Base-by-base conservation (phyloP, 2,888 invertebrate genomes). In the Chymomyza caudatula region DNA sequence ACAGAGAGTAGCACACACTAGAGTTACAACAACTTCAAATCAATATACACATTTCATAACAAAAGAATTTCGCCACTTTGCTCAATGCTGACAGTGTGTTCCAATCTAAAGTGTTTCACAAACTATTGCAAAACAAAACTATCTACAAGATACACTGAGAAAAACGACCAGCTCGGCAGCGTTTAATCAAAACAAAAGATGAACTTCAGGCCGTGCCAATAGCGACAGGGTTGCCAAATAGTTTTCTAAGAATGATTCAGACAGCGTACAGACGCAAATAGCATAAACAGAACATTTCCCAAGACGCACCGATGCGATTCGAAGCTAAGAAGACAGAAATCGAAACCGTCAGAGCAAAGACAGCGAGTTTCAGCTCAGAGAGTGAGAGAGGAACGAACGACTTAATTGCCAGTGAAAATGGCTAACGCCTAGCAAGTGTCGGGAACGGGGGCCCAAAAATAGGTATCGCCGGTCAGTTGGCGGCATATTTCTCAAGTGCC, bases 161-260 rank as follows among this genome's bases (percentile, higher is more conserved):
- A 49, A 65, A 51, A 60, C 25, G 66, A 73, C 69, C 69, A 73
- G 17, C 47, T 47, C 15, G 0, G 17, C 15, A 17, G 54, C 62
- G 62, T 69, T n/a, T n/a, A 73, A 73, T 77, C 68, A 73, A 71
- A 77, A 76, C 71, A 78, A 71, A 70, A 73, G 78, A 77, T 77
- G 78, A 84, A 37, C 76, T 81, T 81, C 85, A 79, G 81, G 67
- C 70, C 73, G 25, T 23, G 43, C 4, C 43, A 56, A n/a, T 20
- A 54, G 29, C 29, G 5, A 13, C 23, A 76, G 73, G 73, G 25
- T 55, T 60, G 60, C 57, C 74, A 71, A 64, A 47, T 63, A 74
- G 2, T 63, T 79, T 85, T 79, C 83, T 75, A 69, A 79, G 77
- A 85, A 83, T 79, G 84, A 81, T 76, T 81, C 75, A 77, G 71